Conservation (phyloP, 1,140 invertebrate species). For the Zophobas morio region DNA sequence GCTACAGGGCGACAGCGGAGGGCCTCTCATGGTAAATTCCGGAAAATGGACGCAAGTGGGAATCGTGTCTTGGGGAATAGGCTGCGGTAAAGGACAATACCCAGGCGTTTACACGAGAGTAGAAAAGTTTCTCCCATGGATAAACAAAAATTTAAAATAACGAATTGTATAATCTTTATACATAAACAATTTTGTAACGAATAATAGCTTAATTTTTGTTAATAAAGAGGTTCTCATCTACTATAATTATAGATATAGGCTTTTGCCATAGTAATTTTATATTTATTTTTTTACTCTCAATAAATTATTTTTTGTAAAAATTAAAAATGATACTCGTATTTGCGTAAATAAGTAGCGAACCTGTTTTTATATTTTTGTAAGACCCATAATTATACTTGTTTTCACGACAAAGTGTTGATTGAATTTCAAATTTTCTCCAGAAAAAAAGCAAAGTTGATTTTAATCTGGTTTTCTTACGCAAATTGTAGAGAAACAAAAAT, state of each 20-base stretch:
- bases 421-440: too few relatives aligned
- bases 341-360: too few relatives aligned
- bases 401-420: too few relatives aligned
- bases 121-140: constrained; percentile 84
- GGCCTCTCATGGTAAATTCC: constrained; percentile 87
- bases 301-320: constrained; percentile 43
- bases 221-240: neutral
- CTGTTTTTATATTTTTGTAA: too few relatives aligned
- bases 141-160: constrained; percentile 78
- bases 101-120: constrained; percentile 90
- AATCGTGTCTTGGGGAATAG: constrained; percentile 94
- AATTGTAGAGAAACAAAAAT: too few relatives aligned
- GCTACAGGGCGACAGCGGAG: constrained; percentile 90
- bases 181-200: constrained; percentile 2
- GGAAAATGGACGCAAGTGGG: constrained; percentile 88
- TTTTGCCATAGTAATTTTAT: constrained; percentile 25
- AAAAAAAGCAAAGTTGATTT: too few relatives aligned
- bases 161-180: neutral
- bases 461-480: too few relatives aligned
- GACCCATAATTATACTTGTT: too few relatives aligned
- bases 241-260: neutral
- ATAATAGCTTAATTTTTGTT: neutral
- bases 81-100: constrained; percentile 91
- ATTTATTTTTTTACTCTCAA: constrained; percentile 43
- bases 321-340: neutral